phyloP scores from a whole-genome alignment of 2,888 invertebrate genomes.

The Osmoderma eremita region DNA sequence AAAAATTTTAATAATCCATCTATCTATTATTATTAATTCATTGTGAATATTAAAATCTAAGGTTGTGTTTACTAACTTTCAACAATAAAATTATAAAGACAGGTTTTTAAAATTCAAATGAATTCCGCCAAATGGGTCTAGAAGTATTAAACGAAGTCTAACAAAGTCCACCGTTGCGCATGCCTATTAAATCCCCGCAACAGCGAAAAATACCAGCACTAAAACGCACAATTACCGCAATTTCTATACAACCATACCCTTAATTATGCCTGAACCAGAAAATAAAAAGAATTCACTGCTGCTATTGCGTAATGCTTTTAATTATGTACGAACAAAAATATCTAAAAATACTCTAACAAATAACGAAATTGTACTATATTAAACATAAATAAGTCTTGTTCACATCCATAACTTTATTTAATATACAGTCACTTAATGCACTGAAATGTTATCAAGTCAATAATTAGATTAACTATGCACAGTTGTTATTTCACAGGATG shows the following conservation, averaged over 20 bases:
- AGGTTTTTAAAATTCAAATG: no score
- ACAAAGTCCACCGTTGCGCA: no score
- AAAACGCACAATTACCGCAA: constrained; percentile 12
- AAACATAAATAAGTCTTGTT: constrained; percentile 33
- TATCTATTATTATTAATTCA: no score
- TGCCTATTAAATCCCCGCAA: no score
- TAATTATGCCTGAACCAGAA: constrained; percentile 17
- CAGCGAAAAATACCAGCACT: no score
- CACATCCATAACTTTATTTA: constrained; percentile 26
- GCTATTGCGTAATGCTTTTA: constrained; percentile 9
- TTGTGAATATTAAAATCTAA: no score
- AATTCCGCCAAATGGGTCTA: no score
- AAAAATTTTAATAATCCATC: no score
- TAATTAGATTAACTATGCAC: constrained; percentile 29
- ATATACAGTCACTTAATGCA: constrained; percentile 36
- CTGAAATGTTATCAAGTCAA: constrained; percentile 23
- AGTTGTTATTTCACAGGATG: constrained; percentile 41
- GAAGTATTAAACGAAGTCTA: no score
- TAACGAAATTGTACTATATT: constrained; percentile 42
- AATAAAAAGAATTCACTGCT: constrained; percentile 18
- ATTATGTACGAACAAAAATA: constrained; percentile 23
- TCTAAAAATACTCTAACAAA: constrained; percentile 33
- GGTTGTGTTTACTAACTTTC: no score
- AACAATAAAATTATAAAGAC: no score
- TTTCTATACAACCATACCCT: constrained; percentile 2